Evolutionary conservation across 1,140 invertebrate species (phyloP), one percentile per base, ranked within the genome.

Genomic region (Halyomorpha halys): DNA sequence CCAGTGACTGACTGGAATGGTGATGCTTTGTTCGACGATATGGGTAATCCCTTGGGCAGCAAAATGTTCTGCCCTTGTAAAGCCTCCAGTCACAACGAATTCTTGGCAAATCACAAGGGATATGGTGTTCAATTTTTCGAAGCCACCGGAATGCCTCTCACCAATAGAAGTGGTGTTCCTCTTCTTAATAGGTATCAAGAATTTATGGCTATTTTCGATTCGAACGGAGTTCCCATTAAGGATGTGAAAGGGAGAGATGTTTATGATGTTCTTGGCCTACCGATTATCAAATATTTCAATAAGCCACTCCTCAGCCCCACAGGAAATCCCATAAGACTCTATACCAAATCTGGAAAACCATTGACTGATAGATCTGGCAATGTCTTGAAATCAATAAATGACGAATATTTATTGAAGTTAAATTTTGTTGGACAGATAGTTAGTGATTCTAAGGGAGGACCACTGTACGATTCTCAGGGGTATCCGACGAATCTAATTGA

Each of bases 311-410:
- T 18, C 3, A 16, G 27, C n/a, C 59, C 59, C 2, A 5, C 18
- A 39, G 59, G 59, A 16, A 16, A 60, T 19, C 27, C 59, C 34
- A 60, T 60, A 34, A 44, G 59, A 23, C 30, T 60, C 5, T 60
- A 44, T 44, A 44, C 27, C 18, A 34, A 44, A 60, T 18, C 18
- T 4, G 59, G 59, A 1, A 60, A 44, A 60, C 59, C 59, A 18
- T 23, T 60, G n/a, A 60, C 59, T 18, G 59, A 60, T 30, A 44
- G 11, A 44, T 3, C 3, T 18, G 59, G 59, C 6, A 18, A 60
- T 30, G 59, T 60, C 16, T 30, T 60, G 27, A 44, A 19, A 60
- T n/a, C 59, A 56, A 25, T 56, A 56, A 56, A 25, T 6, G 23
- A 25, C 2, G 53, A 56, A 25, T 25, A 16, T 25, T 25, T 25